These are phyloP conservation scores for Parnassius glacialis DNA, from an alignment of 2,888 invertebrate genomes.

Conservation along the genomic window DNA sequence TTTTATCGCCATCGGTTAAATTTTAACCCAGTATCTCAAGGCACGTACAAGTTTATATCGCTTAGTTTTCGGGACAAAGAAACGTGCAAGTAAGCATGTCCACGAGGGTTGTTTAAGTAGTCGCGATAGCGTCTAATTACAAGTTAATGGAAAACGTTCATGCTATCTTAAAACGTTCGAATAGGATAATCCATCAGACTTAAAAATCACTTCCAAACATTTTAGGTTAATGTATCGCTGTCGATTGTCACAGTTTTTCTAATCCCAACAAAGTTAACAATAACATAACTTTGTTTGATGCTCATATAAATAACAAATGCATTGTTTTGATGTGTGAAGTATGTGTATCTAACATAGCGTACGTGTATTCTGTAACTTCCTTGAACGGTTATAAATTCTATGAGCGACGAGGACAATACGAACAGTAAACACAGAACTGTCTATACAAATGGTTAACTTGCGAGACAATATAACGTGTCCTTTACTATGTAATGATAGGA, in stretches of 20 bases:
- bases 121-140: constrained; percentile 14
- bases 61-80: not conserved
- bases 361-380: no score
- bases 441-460: no score
- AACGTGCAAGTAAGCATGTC: constrained; percentile 6
- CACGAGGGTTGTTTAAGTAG: not conserved
- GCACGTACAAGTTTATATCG: constrained; percentile 1
- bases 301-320: no score
- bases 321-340: no score
- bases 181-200: constrained; percentile 3
- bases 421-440: no score
- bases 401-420: no score
- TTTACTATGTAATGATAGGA: no score
- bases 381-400: no score
- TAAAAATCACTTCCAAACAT: not conserved
- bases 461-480: no score
- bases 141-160: constrained; percentile 11
- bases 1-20: no score
- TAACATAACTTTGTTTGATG: no score
- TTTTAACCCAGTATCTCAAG: not conserved
- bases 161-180: constrained; percentile 11
- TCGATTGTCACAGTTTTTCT: not conserved
- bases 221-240: constrained; percentile 13
- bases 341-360: no score
- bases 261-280: not conserved